Base-by-base conservation (phyloP, 2,113 vertebrate genomes). In the Lamprotornis superbus region DNA sequence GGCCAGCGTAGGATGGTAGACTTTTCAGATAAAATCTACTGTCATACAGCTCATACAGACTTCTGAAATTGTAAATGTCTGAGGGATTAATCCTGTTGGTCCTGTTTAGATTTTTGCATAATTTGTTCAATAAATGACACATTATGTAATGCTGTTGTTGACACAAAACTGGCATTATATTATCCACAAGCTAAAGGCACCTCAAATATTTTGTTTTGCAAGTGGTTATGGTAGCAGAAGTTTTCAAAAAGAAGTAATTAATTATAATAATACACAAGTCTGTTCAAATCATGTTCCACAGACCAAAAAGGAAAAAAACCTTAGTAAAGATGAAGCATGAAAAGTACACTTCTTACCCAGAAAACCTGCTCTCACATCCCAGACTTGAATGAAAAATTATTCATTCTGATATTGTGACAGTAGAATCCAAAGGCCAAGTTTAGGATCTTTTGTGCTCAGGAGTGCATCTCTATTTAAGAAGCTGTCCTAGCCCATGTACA, bases 141-240 rank as follows among this genome's bases (percentile, higher is more conserved):
- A 82, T 89, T 92, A 84, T 80, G 35, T 55, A 75, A 86, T 0
- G 0, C 44, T 40, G 37, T 37, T 91, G n/a, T 90, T 92, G 85
- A 70, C 46, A 87, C 19, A 80, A 75, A 87, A 85, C 19, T 65
- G 52, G 44, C 57, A 63, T 83, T 90, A 71, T 91, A 50, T 78
- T 85, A 92, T 55, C 46, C 74, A 77, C 77, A 83, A 86, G 80
- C 28, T 87, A 56, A 91, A 92, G 59, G 73, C 93, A 95, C 93
- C 71, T 90, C 60, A 86, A 88, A 93, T 65, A 89, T 60, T 85
- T 93, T 89, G 46, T 87, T 94, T 91, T 91, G 64, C 53, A 79
- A 95, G 25, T 77, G 71, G 56, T 76, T 92, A 63, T 63, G 42
- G 75, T 47, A 64, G 69, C 63, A 75, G 64, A 40, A 90, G 23